A percentile compares a stretch with the other conserved stretches of the same genome.
phyloP scores from a whole-genome alignment of 2,113 vertebrate species.

The Dolichotis patagonum region DNA sequence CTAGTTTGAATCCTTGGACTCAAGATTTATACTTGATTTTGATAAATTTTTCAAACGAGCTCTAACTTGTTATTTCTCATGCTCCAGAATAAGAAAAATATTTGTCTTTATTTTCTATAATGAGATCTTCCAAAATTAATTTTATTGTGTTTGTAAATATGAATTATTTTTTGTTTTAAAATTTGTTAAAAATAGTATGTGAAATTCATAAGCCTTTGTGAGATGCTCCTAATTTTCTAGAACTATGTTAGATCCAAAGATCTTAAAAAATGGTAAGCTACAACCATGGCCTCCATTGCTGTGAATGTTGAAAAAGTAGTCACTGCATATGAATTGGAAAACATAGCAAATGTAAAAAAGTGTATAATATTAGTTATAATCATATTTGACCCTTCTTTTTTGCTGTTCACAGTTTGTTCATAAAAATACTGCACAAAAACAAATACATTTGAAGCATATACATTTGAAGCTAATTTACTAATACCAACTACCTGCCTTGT shows the following conservation, averaged over 20 bases:
- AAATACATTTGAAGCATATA: not conserved
- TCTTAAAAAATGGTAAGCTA: not conserved
- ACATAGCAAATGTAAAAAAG: not conserved
- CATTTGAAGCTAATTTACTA: not conserved
- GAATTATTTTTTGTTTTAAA: not conserved
- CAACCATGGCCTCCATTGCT: not conserved
- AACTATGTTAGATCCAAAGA: not conserved
- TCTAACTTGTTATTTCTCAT: not conserved
- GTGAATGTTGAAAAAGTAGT: not conserved
- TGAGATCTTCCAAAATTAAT: not conserved
- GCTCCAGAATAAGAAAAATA: not conserved
- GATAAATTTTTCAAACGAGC: not conserved
- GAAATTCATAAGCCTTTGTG: not conserved
- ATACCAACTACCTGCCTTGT: not conserved
- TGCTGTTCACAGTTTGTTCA: not conserved
- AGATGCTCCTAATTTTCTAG: not conserved
- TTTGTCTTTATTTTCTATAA: not conserved
- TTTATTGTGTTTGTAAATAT: not conserved
- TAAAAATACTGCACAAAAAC: not conserved
- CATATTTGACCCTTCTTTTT: not conserved
- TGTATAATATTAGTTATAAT: not conserved
- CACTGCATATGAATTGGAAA: not conserved
- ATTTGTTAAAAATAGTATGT: not conserved
- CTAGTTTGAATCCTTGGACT: not conserved
- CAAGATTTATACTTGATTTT: not conserved